Percentiles rank a stretch among this genome's conserved stretches.
phyloP scores from a whole-genome alignment of 1,140 invertebrate species.

The Pollicipes pollicipes region DNA sequence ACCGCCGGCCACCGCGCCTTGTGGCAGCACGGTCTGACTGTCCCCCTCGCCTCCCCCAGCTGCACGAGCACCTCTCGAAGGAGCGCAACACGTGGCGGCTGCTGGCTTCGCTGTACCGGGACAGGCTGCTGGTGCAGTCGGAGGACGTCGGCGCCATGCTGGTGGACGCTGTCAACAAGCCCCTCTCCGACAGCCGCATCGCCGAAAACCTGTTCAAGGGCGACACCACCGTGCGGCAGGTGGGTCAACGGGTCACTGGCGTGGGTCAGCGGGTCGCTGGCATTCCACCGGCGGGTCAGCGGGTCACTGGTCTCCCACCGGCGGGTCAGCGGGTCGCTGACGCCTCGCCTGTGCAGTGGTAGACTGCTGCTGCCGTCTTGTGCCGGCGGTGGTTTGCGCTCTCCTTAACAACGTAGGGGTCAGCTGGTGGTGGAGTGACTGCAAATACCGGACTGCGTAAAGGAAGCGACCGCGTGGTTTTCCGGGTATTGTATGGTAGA shows the following conservation, averaged over 20 bases:
- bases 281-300: background rate
- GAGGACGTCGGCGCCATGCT: slow-evolving; percentile 20
- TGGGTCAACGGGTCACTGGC: background rate
- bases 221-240: background rate
- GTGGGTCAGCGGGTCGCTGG: too few species aligned
- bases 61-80: slow-evolving; percentile 57
- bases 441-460: too few species aligned
- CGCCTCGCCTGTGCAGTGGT: too few species aligned
- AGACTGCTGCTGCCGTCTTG: too few species aligned
- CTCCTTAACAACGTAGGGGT: too few species aligned
- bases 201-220: background rate
- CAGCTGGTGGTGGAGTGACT: too few species aligned
- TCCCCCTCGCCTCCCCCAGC: slow-evolving; percentile 29
- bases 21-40: background rate
- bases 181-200: background rate
- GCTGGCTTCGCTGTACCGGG: slow-evolving; percentile 55
- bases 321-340: too few species aligned
- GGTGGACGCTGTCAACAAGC: slow-evolving; percentile 26
- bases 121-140: slow-evolving; percentile 34
- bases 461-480: too few species aligned
- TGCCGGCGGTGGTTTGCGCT: too few species aligned
- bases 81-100: slow-evolving; percentile 77
- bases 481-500: too few species aligned
- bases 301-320: background rate
- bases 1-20: background rate